A percentile compares a stretch with the other conserved stretches of the same genome.
phyloP scores from a whole-genome alignment of 2,797 vertebrate species.

The Prionace glauca region DNA sequence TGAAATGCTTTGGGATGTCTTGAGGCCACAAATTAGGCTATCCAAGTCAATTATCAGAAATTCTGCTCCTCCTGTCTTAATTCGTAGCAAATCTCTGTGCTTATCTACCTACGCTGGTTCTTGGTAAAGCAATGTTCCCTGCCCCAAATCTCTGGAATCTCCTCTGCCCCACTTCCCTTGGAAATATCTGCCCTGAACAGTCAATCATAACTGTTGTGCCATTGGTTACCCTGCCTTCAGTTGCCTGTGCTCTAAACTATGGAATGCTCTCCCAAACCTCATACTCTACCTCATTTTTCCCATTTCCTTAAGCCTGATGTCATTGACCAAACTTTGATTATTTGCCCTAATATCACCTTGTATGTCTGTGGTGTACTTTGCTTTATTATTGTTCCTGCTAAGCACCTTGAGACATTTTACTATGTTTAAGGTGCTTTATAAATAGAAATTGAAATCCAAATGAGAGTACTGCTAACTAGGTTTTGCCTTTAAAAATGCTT shows the following conservation, averaged over 20 bases:
- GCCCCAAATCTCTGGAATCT: background rate
- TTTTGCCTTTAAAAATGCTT: background rate
- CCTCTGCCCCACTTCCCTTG: background rate
- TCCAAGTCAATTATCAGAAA: background rate
- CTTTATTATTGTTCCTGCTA: no score
- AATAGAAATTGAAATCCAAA: background rate
- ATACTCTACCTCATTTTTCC: background rate
- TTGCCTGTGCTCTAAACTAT: background rate
- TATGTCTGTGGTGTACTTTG: background rate
- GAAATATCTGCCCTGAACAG: background rate
- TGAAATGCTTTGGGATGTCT: background rate
- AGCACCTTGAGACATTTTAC: background rate
- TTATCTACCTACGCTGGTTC: no score
- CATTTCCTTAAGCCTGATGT: background rate
- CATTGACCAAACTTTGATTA: background rate
- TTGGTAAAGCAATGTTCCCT: no score
- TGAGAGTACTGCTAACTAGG: background rate
- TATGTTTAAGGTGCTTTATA: background rate
- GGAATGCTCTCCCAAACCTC: background rate
- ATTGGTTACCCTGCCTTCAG: background rate
- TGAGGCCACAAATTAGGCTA: background rate
- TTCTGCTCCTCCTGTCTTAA: no score
- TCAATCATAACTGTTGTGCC: background rate
- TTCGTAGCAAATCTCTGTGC: no score
- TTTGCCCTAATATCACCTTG: background rate